Evolutionary conservation across 2,888 invertebrate species (phyloP).

Genomic region (Nephrotoma flavescens): DNA sequence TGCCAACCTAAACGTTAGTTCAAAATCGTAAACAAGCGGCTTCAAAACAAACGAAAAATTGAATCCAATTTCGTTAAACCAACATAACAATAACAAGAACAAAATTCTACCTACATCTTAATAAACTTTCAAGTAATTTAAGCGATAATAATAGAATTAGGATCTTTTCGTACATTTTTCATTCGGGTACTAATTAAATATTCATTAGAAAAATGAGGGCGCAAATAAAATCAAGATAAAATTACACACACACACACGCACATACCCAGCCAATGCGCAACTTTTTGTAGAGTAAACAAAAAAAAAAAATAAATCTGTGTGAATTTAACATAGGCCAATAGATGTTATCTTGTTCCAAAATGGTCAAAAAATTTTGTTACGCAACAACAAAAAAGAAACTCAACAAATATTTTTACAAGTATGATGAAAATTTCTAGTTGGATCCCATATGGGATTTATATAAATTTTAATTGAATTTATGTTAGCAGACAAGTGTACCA

Average conservation of each 20-base stretch:
- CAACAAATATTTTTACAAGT: neutral
- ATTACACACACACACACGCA: neutral
- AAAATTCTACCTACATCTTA: neutral
- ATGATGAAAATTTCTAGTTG: neutral
- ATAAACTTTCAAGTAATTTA: neutral
- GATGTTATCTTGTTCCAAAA: neutral
- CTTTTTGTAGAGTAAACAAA: neutral
- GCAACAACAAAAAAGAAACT: neutral
- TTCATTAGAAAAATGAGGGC: neutral
- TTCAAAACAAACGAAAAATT: neutral
- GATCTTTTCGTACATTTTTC: neutral
- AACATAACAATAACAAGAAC: neutral
- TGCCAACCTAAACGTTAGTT: too few species aligned
- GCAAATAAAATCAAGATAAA: too few species aligned
- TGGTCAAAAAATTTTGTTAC: neutral
- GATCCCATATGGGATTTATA: neutral
- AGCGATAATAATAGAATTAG: neutral
- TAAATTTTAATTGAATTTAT: neutral
- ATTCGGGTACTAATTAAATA: neutral
- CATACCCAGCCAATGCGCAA: neutral
- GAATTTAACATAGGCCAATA: neutral
- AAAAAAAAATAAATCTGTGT: neutral
- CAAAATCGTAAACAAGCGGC: too few species aligned
- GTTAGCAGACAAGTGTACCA: neutral
- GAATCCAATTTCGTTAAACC: neutral